These are phyloP conservation scores for Meteorus colon DNA, from an alignment of 2,888 invertebrate genomes.

Conservation along the genomic window DNA sequence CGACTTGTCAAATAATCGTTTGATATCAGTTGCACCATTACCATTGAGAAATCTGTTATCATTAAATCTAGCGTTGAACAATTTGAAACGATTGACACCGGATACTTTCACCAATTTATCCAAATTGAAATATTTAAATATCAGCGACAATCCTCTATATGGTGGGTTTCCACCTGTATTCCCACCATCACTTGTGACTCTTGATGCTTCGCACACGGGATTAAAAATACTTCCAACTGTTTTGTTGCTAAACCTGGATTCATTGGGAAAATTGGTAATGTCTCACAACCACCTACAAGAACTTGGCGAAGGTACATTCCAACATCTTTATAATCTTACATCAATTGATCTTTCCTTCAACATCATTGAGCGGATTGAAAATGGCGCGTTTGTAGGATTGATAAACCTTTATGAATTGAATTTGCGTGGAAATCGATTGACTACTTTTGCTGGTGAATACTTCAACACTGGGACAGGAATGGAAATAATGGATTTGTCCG, in stretches of 20 bases:
- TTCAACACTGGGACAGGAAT: slow-evolving; percentile 89
- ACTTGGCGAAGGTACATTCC: slow-evolving; percentile 85
- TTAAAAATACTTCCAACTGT: slow-evolving; percentile 84
- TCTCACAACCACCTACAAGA: slow-evolving; percentile 83
- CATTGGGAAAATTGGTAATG: slow-evolving; percentile 81
- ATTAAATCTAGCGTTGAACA: slow-evolving; percentile 87
- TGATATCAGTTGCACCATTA: slow-evolving; percentile 80
- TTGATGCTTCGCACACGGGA: slow-evolving; percentile 85
- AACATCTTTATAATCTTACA: slow-evolving; percentile 84
- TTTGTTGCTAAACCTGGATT: slow-evolving; percentile 80
- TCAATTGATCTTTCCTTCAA: slow-evolving; percentile 86
- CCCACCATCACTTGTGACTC: slow-evolving; percentile 75
- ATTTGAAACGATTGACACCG: slow-evolving; percentile 81
- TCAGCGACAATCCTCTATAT: slow-evolving; percentile 85
- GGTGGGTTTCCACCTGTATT: slow-evolving; percentile 79
- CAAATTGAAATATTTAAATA: slow-evolving; percentile 82
- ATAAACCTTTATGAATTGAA: slow-evolving; percentile 83
- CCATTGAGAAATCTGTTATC: slow-evolving; percentile 80
- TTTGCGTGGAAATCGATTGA: slow-evolving; percentile 85
- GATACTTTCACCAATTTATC: slow-evolving; percentile 81
- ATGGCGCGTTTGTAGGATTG: slow-evolving; percentile 85
- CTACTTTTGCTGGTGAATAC: slow-evolving; percentile 87
- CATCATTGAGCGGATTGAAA: slow-evolving; percentile 83
- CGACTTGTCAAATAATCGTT: slow-evolving; percentile 83
- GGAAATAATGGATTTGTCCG: slow-evolving; percentile 85